A percentile compares a stretch with the other conserved stretches of the same genome.
Evolutionary conservation across 1,140 invertebrate species (phyloP).

Genomic region (Geopemphigus sp.): DNA sequence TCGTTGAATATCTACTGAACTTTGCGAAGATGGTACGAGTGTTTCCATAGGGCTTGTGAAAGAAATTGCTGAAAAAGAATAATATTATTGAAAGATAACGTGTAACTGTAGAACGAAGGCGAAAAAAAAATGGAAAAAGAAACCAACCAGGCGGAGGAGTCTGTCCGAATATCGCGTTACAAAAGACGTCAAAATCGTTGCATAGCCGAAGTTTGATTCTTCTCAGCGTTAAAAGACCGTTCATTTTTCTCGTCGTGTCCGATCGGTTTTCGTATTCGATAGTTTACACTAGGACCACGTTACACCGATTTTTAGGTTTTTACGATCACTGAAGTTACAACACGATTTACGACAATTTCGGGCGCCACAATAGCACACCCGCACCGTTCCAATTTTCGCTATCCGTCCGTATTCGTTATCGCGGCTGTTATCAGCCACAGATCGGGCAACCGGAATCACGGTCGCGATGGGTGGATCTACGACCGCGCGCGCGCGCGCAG

Average conservation of each 20-base stretch:
- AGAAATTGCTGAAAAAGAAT: background rate
- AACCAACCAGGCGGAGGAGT: constrained; percentile 31
- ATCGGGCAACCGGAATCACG: no score
- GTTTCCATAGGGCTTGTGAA: background rate
- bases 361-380: no score
- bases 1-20: constrained; percentile 24
- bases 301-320: no score
- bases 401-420: no score
- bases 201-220: background rate
- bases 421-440: no score
- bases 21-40: constrained; percentile 5
- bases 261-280: no score
- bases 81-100: background rate
- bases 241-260: constrained; percentile 26
- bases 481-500: no score
- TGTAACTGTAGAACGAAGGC: background rate
- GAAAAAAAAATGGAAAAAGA: background rate
- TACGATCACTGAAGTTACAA: no score
- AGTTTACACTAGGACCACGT: no score
- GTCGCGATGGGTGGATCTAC: no score
- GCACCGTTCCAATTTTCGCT: no score
- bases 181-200: background rate
- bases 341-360: no score
- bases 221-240: background rate
- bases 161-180: constrained; percentile 1